These are phyloP conservation scores for Ferrisia virgata DNA, from an alignment of 2,888 invertebrate species.

Conservation along the genomic window DNA sequence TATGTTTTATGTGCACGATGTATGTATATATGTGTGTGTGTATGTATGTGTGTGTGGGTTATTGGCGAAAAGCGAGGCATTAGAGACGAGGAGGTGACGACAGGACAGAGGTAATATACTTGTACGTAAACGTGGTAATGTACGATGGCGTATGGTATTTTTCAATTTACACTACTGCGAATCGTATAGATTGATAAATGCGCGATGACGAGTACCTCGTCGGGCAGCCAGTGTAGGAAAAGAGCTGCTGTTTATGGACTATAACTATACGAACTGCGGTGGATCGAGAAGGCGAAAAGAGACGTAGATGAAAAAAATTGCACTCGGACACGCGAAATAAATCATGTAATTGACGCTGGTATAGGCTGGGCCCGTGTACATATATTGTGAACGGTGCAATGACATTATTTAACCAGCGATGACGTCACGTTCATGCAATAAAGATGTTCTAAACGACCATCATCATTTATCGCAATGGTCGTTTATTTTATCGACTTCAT, in stretches of 20 bases:
- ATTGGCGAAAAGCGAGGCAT: not conserved
- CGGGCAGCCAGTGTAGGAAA: too few species aligned
- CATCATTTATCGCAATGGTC: not conserved
- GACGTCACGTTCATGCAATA: conserved; percentile 21
- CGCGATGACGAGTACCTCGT: not conserved
- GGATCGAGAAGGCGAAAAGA: not conserved
- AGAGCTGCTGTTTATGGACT: too few species aligned
- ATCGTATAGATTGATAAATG: not conserved
- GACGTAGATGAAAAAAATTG: not conserved
- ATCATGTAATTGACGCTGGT: conserved; percentile 26
- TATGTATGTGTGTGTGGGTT: not conserved
- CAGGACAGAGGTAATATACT: too few species aligned
- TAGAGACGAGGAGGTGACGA: not conserved
- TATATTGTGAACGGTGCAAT: conserved; percentile 17
- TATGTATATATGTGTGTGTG: too few species aligned
- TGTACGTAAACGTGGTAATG: too few species aligned
- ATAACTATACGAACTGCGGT: not conserved
- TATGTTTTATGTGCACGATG: not conserved
- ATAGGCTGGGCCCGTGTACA: too few species aligned
- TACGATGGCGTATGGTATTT: not conserved
- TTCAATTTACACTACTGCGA: not conserved
- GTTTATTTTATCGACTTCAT: conserved; percentile 14
- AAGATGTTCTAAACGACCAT: conserved; percentile 26
- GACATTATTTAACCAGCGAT: conserved; percentile 12
- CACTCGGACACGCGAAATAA: conserved; percentile 8